Evolutionary conservation across 2,797 vertebrate species (phyloP), one percentile per base, ranked within the genome.

Genomic region (Coracias cyanogaster): DNA sequence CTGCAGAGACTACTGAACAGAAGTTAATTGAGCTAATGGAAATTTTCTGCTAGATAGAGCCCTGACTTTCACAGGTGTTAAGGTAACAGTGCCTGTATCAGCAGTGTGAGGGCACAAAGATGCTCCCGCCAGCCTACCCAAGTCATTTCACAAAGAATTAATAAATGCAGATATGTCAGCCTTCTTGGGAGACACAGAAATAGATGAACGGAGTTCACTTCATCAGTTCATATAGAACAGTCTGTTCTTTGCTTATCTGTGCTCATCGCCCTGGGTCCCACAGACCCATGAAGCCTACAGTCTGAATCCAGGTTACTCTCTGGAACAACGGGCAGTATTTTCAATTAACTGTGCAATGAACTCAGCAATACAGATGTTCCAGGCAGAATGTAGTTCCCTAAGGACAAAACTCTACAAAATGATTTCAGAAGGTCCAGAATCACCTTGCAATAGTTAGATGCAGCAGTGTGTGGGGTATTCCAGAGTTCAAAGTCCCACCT

Each of bases 291-390:
- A 83, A 91, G 25, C 39, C 73, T 81, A 10, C 55, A 43, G 39
- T 78, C 76, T 54, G 61, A 49, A 79, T 79, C 73, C 35, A 86
- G 74, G 52, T 70, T 86, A 51, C 49, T 67, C 77, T 82, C 70
- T 90, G 85, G 72, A 95, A 79, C 37, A 88, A 48, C 31, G 29
- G 43, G 25, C 48, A 72, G 16, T 66, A 29, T 66, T 96, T 94
- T 93, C 69, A 84, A 57, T 69, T 82, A 58, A 45, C 65, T 90
- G 61, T 78, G 80, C 69, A 90, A 74, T 70, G 91, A 86, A 39
- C 46, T 67, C 61, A 82, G 72, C 58, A 57, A 46, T 85, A 88
- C 37, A 67, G 61, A 85, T 84, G 61, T 78, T 94, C 92, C 48
- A 57, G 71, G 37, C 4, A 69, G 52, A 88, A 72, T 58, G 57